Conservation (phyloP, 2,888 invertebrate species). For the Rhingia campestris region DNA sequence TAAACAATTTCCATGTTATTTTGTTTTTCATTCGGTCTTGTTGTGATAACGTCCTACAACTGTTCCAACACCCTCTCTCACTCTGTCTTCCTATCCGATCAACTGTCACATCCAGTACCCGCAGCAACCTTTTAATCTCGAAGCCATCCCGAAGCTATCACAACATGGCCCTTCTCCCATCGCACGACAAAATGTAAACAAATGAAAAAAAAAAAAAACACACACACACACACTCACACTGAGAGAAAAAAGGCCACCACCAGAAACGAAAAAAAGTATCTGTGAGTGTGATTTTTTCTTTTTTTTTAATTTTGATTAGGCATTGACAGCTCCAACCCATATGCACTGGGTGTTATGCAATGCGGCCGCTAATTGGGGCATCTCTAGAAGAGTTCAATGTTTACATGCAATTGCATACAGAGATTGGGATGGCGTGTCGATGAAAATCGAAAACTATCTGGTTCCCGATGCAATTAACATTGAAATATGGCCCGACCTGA, state of each 20-base stretch:
- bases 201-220: neutral
- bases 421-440: slow-evolving; percentile 2
- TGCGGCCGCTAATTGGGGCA: slow-evolving; percentile 37
- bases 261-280: slow-evolving; percentile 2
- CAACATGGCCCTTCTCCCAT: slow-evolving; percentile 25
- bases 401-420: slow-evolving; percentile 5
- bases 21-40: slow-evolving; percentile 1
- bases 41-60: slow-evolving; percentile 27
- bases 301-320: slow-evolving; percentile 36
- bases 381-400: slow-evolving; percentile 9
- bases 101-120: neutral
- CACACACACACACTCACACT: neutral
- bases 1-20: slow-evolving; percentile 25
- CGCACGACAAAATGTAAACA: slow-evolving; percentile 20
- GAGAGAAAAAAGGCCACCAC: neutral
- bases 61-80: neutral
- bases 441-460: neutral
- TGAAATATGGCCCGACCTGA: slow-evolving; percentile 7
- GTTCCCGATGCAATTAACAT: neutral
- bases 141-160: slow-evolving; percentile 37
- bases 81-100: neutral
- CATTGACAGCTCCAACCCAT: slow-evolving; percentile 37
- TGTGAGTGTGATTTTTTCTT: slow-evolving; percentile 6
- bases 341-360: slow-evolving; percentile 24
- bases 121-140: slow-evolving; percentile 17